phyloP scores from a whole-genome alignment of 2,888 invertebrate species.

The Harpalus rufipes region DNA sequence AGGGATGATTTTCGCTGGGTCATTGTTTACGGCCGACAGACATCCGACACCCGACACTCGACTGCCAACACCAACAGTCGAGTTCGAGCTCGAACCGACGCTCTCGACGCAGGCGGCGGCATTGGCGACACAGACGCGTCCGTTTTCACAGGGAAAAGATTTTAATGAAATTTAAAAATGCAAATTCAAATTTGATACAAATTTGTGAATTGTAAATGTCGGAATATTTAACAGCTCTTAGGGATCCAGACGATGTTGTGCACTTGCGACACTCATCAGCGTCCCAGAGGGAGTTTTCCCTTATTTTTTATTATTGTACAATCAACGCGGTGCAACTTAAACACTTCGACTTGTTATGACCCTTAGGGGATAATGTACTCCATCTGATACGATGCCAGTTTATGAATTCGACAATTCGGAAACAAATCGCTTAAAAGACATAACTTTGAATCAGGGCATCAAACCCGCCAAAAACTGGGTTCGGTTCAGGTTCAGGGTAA shows the following conservation, averaged over 20 bases:
- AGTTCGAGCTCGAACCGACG: conserved; percentile 27
- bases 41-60: conserved; percentile 19
- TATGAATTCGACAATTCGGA: not conserved
- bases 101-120: conserved; percentile 26
- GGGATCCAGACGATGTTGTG: conserved; percentile 48
- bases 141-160: conserved; percentile 63
- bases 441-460: too few species aligned
- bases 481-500: too few species aligned
- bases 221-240: conserved; percentile 63
- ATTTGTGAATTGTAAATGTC: conserved; percentile 73
- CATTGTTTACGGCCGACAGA: conserved; percentile 48
- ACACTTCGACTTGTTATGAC: not conserved
- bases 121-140: not conserved
- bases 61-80: conserved; percentile 3
- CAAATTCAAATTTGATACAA: conserved; percentile 75
- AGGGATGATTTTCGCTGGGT: conserved; percentile 40
- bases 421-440: not conserved
- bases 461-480: too few species aligned
- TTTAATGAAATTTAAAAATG: conserved; percentile 74
- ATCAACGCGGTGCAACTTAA: not conserved
- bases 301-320: conserved; percentile 1
- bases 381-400: not conserved
- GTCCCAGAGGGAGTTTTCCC: conserved; percentile 12
- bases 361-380: not conserved
- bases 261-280: conserved; percentile 39